Evolutionary conservation across 2,797 vertebrate species (phyloP).

Genomic region (Graptemys geographica): DNA sequence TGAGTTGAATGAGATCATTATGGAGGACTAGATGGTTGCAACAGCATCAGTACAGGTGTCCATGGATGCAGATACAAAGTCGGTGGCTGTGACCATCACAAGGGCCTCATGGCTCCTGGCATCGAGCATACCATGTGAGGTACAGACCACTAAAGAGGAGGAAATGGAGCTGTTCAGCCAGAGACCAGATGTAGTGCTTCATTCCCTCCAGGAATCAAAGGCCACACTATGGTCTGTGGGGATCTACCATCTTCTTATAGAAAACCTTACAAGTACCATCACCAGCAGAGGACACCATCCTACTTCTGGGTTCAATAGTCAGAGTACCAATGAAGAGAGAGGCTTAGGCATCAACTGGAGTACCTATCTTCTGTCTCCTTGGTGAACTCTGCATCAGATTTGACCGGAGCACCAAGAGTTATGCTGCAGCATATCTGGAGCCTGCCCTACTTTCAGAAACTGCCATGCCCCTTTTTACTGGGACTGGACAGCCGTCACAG

Average conservation of each 20-base stretch:
- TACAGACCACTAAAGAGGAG: background rate
- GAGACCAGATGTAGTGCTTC: background rate
- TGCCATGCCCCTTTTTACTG: background rate
- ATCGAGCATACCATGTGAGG: background rate
- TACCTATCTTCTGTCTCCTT: too few relatives aligned
- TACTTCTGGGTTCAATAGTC: conserved; percentile 43
- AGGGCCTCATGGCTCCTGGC: background rate
- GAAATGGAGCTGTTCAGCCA: background rate
- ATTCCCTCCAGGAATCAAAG: background rate
- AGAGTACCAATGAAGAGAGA: background rate
- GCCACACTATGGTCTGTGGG: background rate
- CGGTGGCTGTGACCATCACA: background rate
- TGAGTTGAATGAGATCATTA: too few relatives aligned
- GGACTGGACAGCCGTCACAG: background rate
- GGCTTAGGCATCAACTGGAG: too few relatives aligned
- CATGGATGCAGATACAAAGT: too few relatives aligned
- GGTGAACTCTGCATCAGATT: too few relatives aligned
- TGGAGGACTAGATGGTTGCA: too few relatives aligned
- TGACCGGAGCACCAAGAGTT: too few relatives aligned
- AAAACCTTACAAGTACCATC: background rate
- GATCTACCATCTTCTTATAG: background rate
- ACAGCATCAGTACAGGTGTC: too few relatives aligned
- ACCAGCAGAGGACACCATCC: background rate
- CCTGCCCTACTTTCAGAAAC: background rate
- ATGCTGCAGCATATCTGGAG: background rate